Conservation (phyloP, 1,140 invertebrate species). For the Eriosoma lanigerum region DNA sequence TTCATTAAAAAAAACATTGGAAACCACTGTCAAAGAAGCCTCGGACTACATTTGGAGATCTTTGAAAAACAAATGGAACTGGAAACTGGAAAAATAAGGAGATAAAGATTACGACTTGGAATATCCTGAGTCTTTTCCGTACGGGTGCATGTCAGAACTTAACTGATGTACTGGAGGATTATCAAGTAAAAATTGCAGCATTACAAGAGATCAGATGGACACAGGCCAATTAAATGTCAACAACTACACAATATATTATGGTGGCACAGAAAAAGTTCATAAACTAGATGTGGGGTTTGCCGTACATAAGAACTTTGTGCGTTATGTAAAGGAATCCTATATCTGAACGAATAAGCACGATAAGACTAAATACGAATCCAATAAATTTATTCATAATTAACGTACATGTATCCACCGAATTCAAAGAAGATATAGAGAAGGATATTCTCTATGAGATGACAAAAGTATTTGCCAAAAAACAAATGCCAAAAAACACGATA, state of each 20-base stretch:
- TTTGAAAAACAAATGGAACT: too few species aligned
- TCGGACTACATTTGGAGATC: too few species aligned
- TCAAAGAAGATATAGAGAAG: not conserved
- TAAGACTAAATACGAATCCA: not conserved
- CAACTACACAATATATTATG: not conserved
- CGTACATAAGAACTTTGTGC: not conserved
- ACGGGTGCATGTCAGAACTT: too few species aligned
- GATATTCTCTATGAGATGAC: not conserved
- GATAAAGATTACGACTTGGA: too few species aligned
- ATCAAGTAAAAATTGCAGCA: too few species aligned
- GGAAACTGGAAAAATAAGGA: too few species aligned
- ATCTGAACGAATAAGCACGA: constrained; percentile 1
- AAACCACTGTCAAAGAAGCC: too few species aligned
- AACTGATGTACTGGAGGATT: too few species aligned
- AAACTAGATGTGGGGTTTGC: too few species aligned
- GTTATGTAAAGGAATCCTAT: not conserved
- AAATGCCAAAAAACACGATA: not conserved
- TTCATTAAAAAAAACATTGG: too few species aligned
- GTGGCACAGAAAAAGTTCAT: not conserved
- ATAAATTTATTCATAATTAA: not conserved
- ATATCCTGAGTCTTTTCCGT: too few species aligned
- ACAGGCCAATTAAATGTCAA: not conserved
- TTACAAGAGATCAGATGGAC: too few species aligned
- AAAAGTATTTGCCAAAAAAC: not conserved
- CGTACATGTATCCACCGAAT: not conserved